Evolutionary conservation across 2,797 vertebrate genomes (phyloP), one percentile per base, ranked within the genome.

Genomic region (Tangara arthus): DNA sequence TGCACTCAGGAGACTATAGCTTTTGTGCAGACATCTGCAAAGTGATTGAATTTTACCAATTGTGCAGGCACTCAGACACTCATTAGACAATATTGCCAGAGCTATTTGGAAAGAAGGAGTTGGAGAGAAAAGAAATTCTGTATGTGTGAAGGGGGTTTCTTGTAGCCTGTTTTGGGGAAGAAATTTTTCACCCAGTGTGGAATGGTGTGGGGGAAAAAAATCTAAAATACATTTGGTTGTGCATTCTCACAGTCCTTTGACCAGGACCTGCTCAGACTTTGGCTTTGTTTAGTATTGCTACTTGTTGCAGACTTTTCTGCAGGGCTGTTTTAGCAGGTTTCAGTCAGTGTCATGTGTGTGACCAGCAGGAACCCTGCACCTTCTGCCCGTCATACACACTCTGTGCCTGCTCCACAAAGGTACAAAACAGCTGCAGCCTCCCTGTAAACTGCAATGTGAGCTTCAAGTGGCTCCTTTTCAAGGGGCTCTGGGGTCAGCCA

Each of bases 1-100:
- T 87, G 42, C 42, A 23, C 56, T 89, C 64, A 64, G 60, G 55
- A 79, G n/a, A 57, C 64, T 82, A 55, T 32, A 50, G 41, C 71
- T 92, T 91, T 95, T 6, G 9, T 87, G 59, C 14, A 69, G 68
- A 79, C 34, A 53, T 59, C 78, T 95, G 83, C 44, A 26, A 52
- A 85, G 75, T 64, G 64, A 79, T 24, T 60, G 75, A 63, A 87
- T 92, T 90, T 83, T 94, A 26, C 24, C 30, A 65, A 77, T 83
- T 64, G 35, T 68, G 39, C 71, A 61, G 86, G 53, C 60, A 80
- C 73, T 73, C 52, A 73, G 76, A 50, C 55, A 28, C 82, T 90
- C 90, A 79, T 8, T 83, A 82, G 47, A 63, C 37, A 41, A 17
- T 63, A 79, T 84, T 69, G 47, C 34, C 57, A 39, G 77, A 79